A percentile compares a stretch with the other conserved stretches of the same genome.
Evolutionary conservation across 1,140 invertebrate species (phyloP).

Genomic region (Aethina tumida): DNA sequence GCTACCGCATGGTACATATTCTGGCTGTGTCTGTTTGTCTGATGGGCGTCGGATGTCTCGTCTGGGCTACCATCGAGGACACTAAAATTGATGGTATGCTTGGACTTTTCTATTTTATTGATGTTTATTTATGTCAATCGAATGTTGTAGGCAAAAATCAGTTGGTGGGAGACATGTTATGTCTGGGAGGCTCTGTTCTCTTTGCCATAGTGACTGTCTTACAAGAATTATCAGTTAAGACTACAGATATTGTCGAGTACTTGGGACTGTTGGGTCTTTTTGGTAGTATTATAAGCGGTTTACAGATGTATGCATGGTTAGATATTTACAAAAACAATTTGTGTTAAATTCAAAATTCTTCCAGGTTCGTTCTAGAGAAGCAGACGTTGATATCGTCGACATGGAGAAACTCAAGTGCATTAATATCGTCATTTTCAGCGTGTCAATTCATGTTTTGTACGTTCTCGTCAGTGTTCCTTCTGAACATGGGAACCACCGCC

Average conservation of each 20-base stretch:
- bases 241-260: conserved; percentile 69
- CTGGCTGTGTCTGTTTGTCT: conserved; percentile 71
- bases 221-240: conserved; percentile 76
- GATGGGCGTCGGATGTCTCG: conserved; percentile 72
- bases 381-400: conserved; percentile 38
- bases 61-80: conserved; percentile 73
- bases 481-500: conserved; percentile 69
- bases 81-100: conserved; percentile 49
- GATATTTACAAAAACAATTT: conserved; percentile 3
- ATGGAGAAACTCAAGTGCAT: conserved; percentile 47
- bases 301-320: conserved; percentile 59
- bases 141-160: conserved; percentile 59
- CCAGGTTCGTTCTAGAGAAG: conserved; percentile 39
- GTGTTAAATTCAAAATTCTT: conserved; percentile 17
- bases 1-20: conserved; percentile 66
- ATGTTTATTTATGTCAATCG: neutral
- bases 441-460: conserved; percentile 64
- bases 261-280: conserved; percentile 79
- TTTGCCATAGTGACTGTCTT: conserved; percentile 76
- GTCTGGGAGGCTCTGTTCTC: conserved; percentile 67
- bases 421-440: conserved; percentile 45
- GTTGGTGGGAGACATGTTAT: conserved; percentile 74
- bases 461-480: conserved; percentile 63
- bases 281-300: conserved; percentile 65
- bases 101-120: conserved; percentile 4